These are phyloP conservation scores for Perithous albicinctus DNA, from an alignment of 2,888 invertebrate species.

Conservation along the genomic window DNA sequence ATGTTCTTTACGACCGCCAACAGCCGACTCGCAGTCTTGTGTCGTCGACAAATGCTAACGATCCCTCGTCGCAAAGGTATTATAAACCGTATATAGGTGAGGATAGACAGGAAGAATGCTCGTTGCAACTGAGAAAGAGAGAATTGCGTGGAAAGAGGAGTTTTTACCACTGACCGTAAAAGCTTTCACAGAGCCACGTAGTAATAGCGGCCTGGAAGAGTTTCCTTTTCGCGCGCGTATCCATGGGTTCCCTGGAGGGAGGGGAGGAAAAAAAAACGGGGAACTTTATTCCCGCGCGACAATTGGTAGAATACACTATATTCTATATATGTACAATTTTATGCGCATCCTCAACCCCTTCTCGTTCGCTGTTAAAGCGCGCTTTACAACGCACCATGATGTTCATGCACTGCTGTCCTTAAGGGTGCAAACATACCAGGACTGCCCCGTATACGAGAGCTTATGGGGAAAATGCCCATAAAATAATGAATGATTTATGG, in stretches of 20 bases:
- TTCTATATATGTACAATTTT: constrained; percentile 40
- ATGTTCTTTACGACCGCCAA: constrained; percentile 8
- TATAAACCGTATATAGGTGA: background rate
- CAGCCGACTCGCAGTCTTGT: background rate
- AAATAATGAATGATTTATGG: constrained; percentile 11
- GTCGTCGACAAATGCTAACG: constrained; percentile 33
- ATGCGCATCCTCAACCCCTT: constrained; percentile 19
- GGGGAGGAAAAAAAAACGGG: too few relatives aligned
- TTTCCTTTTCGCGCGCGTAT: constrained; percentile 14
- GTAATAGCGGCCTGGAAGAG: background rate
- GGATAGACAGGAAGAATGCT: constrained; percentile 13
- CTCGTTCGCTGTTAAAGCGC: background rate
- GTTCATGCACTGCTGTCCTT: background rate
- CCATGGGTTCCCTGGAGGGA: background rate
- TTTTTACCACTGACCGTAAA: constrained; percentile 31
- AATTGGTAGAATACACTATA: constrained; percentile 31
- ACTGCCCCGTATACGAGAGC: constrained; percentile 8
- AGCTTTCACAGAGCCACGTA: background rate
- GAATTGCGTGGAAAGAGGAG: constrained; percentile 6
- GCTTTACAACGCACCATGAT: background rate
- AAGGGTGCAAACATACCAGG: background rate
- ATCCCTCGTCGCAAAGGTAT: background rate
- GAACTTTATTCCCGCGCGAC: constrained; percentile 18
- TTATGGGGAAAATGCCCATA: background rate
- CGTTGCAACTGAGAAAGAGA: constrained; percentile 28